phyloP scores from a whole-genome alignment of 2,888 invertebrate genomes.

The Pristionchus arcanus region DNA sequence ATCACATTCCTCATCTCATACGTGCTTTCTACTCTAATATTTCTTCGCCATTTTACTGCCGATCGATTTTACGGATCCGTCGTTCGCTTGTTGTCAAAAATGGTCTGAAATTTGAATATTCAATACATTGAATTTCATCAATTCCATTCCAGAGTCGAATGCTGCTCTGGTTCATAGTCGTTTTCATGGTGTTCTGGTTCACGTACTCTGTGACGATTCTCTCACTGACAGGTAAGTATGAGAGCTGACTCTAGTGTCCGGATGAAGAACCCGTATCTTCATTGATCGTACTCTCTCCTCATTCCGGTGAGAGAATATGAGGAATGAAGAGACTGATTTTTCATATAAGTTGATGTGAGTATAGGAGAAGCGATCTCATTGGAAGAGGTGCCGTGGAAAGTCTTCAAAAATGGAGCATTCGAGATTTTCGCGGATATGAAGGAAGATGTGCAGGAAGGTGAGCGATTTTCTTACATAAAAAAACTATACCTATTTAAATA shows the following conservation, averaged over 20 bases:
- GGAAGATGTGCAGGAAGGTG: background rate
- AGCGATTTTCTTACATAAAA: background rate
- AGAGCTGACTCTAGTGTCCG: too few species aligned
- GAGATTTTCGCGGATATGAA: slow-evolving; percentile 9
- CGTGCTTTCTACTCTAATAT: background rate
- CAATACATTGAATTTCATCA: too few species aligned
- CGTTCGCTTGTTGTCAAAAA: background rate
- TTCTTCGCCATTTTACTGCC: background rate
- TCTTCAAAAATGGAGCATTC: background rate
- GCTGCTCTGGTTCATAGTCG: background rate
- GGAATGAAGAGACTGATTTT: too few species aligned
- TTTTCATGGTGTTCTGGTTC: background rate
- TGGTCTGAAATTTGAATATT: background rate
- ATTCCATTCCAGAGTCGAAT: background rate
- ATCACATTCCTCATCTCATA: background rate
- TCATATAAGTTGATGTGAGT: background rate
- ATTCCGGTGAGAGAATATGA: too few species aligned
- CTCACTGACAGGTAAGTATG: background rate
- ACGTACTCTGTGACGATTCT: background rate
- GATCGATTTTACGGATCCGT: background rate
- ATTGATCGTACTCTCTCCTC: too few species aligned
- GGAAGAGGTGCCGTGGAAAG: background rate
- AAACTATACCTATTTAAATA: too few species aligned
- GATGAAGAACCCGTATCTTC: background rate
- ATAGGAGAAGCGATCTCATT: background rate